Evolutionary conservation across 64 coral and sea anemone species (phyloP).

Genomic region (Porites lutea): DNA sequence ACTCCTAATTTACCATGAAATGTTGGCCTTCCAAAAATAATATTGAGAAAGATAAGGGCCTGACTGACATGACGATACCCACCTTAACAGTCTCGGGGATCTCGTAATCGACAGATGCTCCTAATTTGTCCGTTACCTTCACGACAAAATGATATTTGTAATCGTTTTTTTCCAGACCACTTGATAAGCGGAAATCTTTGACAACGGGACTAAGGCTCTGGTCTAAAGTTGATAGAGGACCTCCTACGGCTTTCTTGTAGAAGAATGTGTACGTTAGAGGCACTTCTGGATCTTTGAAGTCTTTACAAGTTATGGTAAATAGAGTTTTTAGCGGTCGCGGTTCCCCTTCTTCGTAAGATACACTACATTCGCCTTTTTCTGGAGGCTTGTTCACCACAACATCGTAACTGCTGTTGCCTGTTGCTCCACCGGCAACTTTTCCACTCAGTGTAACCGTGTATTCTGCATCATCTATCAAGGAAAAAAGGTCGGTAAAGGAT

Average conservation of each 20-base stretch:
- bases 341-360: neutral
- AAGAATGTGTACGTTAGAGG: constrained; percentile 46
- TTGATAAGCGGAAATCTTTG: neutral
- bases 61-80: too few species aligned
- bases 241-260: neutral
- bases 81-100: too few species aligned
- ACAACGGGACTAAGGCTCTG: neutral
- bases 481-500: neutral
- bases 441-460: constrained; percentile 20
- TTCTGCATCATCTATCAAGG: neutral
- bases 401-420: neutral
- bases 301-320: constrained; percentile 9
- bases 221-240: neutral
- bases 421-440: neutral
- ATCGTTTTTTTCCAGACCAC: neutral
- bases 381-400: constrained; percentile 1
- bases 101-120: too few species aligned
- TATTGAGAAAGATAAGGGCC: too few species aligned
- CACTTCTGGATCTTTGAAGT: constrained; percentile 1
- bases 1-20: too few species aligned
- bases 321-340: neutral
- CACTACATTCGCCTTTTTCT: neutral
- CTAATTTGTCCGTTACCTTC: neutral
- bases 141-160: neutral
- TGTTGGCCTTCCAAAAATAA: too few species aligned